Base-by-base conservation (phyloP, 1,140 invertebrate species). In the Zaprionus nigranus region DNA sequence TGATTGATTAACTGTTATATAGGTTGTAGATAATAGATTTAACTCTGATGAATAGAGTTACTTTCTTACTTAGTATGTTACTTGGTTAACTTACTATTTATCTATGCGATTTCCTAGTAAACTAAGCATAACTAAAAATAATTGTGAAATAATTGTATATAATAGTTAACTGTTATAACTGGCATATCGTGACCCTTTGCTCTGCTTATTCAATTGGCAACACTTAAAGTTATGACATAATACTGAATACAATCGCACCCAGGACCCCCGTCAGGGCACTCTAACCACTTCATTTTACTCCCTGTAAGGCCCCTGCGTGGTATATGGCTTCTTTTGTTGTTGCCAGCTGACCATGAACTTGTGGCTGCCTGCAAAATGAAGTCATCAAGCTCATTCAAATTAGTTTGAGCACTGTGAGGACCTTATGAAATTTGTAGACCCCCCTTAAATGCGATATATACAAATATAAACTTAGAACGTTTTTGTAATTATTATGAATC, bases 191-290 rank as follows among this genome's bases (percentile, higher is more conserved):
- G 9, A 22, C 46, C 46, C 22, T 30, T 30, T 7, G 9, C 22
- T 12, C 11, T 12, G 11, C 20, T 51, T 11, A 53, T 53, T 65
- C 63, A 43, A 57, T 65, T 43, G 53, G 36, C 63, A 17, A 53
- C 26, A 36, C 63, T 65, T 43, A 36, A 57, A 57, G 28, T 57
- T 40, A 65, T 65, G 53, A 56, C 63, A 43, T 65, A 65, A 65
- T 51, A 15, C 53, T 30, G 3, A 15, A 30, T 30, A 56, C 28
- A 56, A 56, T 53, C 49, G 26, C 40, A 43, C 40, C 40, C 38
- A n/a, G 38, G 38, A 40, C 5, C 38, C 38, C 2, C 38, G 13
- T 38, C 22, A 53, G 20, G 11, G 20, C 49, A 53, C 20, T 17
- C 49, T 3, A 53, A 20, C 20, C 22, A 15, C n/a, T 22, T 17